Percentiles rank a stretch among this genome's conserved stretches.
Evolutionary conservation across 2,113 vertebrate species (phyloP).

Genomic region (Cololabis saira): DNA sequence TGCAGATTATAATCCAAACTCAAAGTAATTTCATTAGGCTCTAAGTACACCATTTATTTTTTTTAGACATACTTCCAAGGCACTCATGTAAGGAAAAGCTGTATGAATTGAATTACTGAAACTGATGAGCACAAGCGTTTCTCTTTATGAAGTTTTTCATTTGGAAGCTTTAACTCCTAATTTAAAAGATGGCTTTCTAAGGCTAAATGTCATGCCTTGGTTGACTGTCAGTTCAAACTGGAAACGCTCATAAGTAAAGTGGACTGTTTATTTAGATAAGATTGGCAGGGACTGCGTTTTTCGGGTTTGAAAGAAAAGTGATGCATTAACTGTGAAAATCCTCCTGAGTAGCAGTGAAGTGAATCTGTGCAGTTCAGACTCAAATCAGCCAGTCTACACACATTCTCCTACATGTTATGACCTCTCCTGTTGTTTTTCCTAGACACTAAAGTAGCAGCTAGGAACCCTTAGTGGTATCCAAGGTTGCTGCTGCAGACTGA

Average conservation of each 20-base stretch:
- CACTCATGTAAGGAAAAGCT: slow-evolving; percentile 49
- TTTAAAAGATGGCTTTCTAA: slow-evolving; percentile 57
- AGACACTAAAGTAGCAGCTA: slow-evolving; percentile 4
- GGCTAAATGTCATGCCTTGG: slow-evolving; percentile 57
- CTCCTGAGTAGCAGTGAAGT: slow-evolving; percentile 48
- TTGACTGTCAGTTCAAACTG: slow-evolving; percentile 46
- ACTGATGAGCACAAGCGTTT: slow-evolving; percentile 46
- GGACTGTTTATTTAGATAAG: slow-evolving; percentile 67
- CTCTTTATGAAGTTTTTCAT: slow-evolving; percentile 60
- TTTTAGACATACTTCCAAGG: slow-evolving; percentile 38
- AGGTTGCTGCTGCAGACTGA: slow-evolving; percentile 35
- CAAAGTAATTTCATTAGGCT: slow-evolving; percentile 62
- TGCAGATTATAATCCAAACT: slow-evolving; percentile 58
- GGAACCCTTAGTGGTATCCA: slow-evolving; percentile 4
- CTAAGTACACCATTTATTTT: slow-evolving; percentile 45
- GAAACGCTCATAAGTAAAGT: slow-evolving; percentile 44
- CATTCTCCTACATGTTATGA: slow-evolving; percentile 14
- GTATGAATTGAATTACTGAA: slow-evolving; percentile 56
- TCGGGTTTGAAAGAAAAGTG: slow-evolving; percentile 51
- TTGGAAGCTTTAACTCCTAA: slow-evolving; percentile 53
- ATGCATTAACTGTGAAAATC: slow-evolving; percentile 38
- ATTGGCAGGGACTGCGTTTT: slow-evolving; percentile 27
- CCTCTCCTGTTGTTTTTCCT: not conserved
- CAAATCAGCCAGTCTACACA: slow-evolving; percentile 38
- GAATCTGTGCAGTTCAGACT: slow-evolving; percentile 60